Percentiles rank a stretch among this genome's conserved stretches.
phyloP scores from a whole-genome alignment of 2,888 invertebrate genomes.

The Aspidiotus destructor region DNA sequence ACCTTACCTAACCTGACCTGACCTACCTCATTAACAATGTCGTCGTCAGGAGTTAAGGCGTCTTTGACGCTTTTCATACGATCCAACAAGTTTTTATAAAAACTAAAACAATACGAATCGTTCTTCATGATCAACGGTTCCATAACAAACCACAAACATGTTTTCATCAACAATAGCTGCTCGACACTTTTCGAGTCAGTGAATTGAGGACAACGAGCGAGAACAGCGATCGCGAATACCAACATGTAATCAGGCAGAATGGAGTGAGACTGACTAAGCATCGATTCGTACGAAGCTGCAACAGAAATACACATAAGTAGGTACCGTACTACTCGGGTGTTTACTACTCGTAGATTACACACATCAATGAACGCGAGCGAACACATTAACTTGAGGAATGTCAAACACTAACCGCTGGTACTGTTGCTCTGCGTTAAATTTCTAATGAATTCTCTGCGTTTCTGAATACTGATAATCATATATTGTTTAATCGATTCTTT shows the following conservation, averaged over 20 bases:
- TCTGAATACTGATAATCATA: conserved; percentile 77
- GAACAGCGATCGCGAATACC: conserved; percentile 88
- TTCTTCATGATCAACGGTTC: conserved; percentile 88
- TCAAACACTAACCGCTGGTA: conserved; percentile 17
- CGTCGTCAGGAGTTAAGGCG: conserved; percentile 72
- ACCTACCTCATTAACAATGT: conserved; percentile 71
- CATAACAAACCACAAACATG: conserved; percentile 86
- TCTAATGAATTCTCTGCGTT: conserved; percentile 83
- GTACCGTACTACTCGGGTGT: no score
- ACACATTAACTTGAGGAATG: neutral
- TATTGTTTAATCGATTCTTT: conserved; percentile 61
- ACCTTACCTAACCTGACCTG: conserved; percentile 13
- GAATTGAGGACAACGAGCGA: conserved; percentile 85
- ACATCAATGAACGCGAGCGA: no score
- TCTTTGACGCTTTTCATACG: conserved; percentile 92
- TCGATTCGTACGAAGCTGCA: conserved; percentile 19
- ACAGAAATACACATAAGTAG: neutral
- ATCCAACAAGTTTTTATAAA: conserved; percentile 87
- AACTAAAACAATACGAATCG: conserved; percentile 88
- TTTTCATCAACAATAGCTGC: conserved; percentile 68
- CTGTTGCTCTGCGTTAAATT: conserved; percentile 57
- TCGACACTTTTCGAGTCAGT: conserved; percentile 63
- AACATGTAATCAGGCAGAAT: conserved; percentile 95
- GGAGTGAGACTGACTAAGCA: conserved; percentile 21
- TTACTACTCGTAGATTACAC: no score